Percentiles rank a stretch among this genome's conserved stretches.
phyloP scores from a whole-genome alignment of 2,113 vertebrate species.

The Salminus brasiliensis region DNA sequence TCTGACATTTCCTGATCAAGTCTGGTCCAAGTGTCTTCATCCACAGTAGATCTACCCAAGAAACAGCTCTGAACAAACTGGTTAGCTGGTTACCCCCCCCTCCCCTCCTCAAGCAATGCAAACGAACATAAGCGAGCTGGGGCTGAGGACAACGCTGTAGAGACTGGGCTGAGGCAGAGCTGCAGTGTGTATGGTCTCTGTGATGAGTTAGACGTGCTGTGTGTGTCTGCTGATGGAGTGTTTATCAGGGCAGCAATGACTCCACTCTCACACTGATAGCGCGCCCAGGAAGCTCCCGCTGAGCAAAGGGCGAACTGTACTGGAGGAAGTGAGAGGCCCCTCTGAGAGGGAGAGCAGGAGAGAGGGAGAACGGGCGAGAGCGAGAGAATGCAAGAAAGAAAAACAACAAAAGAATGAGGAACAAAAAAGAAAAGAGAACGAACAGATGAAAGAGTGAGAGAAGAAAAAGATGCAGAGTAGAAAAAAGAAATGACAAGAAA shows the following conservation, averaged over 20 bases:
- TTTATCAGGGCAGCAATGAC: background rate
- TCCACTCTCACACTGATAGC: slow-evolving; percentile 12
- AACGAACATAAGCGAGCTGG: too few species aligned
- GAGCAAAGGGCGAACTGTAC: slow-evolving; percentile 1
- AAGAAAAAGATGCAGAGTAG: background rate
- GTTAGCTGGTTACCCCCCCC: too few species aligned
- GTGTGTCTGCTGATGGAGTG: background rate
- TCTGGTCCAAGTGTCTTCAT: too few species aligned
- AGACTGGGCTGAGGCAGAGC: too few species aligned
- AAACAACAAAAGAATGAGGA: background rate
- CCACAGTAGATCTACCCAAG: too few species aligned
- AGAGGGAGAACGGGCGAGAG: background rate
- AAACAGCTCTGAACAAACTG: too few species aligned
- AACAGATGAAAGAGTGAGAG: background rate
- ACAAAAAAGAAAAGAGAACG: background rate
- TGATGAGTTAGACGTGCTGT: background rate
- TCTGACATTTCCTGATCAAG: too few species aligned
- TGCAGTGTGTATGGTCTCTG: background rate
- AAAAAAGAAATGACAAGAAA: background rate
- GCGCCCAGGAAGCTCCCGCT: background rate
- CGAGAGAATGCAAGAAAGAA: too few species aligned
- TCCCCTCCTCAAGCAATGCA: too few species aligned
- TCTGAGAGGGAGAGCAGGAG: background rate
- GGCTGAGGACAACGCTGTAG: too few species aligned
- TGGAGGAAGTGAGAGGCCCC: background rate